These are phyloP conservation scores for Drosophila ohnishii DNA, from an alignment of 1,140 invertebrate species.

Conservation along the genomic window DNA sequence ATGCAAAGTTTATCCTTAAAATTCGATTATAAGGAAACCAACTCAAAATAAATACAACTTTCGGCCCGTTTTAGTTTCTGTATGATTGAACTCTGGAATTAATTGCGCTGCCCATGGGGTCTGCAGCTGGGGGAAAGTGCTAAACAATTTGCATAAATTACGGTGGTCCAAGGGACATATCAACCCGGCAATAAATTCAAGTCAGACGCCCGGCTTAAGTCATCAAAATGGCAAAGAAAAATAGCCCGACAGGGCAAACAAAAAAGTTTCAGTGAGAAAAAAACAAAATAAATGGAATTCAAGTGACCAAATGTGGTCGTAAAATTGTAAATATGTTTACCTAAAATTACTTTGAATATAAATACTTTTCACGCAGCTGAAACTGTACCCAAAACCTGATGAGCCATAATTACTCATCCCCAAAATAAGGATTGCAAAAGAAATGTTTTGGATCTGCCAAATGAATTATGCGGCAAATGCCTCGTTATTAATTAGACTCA, in stretches of 20 bases:
- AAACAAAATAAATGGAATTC: conserved; percentile 16
- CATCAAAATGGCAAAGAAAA: conserved; percentile 61
- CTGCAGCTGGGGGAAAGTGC: conserved; percentile 16
- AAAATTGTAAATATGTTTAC: neutral
- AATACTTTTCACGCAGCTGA: neutral
- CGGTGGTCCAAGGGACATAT: conserved; percentile 37
- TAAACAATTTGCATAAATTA: conserved; percentile 79
- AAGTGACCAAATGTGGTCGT: conserved; percentile 8
- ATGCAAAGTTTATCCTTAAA: conserved; percentile 72
- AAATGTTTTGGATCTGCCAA: conserved; percentile 18
- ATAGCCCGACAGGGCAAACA: conserved; percentile 16
- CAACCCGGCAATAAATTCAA: conserved; percentile 67
- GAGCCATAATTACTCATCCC: conserved; percentile 24
- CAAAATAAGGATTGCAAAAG: neutral
- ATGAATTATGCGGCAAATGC: conserved; percentile 81
- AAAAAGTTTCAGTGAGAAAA: conserved; percentile 6
- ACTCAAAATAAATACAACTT: conserved; percentile 51
- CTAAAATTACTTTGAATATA: neutral
- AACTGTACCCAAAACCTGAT: neutral
- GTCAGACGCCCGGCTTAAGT: conserved; percentile 66
- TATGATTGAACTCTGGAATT: conserved; percentile 74
- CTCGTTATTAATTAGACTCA: conserved; percentile 83
- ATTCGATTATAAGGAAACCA: conserved; percentile 75
- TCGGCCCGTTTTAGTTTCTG: conserved; percentile 42
- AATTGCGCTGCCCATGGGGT: conserved; percentile 47